These are phyloP conservation scores for Drosophila sturtevanti DNA, from an alignment of 1,140 invertebrate species.

Conservation along the genomic window DNA sequence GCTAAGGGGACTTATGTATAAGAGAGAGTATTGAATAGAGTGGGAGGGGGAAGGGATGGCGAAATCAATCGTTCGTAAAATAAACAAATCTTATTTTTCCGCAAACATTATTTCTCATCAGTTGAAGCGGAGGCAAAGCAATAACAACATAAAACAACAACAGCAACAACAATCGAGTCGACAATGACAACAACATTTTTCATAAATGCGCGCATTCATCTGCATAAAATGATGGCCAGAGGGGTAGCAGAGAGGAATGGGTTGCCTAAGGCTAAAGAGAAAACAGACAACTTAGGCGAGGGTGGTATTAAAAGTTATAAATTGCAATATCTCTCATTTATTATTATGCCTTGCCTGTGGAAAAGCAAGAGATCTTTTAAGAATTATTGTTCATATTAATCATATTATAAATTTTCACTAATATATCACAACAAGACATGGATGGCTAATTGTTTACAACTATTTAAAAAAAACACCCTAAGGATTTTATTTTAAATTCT, in stretches of 20 bases:
- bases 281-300: constrained; percentile 21
- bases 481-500: no score
- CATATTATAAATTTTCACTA: no score
- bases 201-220: constrained; percentile 79
- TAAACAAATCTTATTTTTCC: constrained; percentile 82
- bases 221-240: constrained; percentile 64
- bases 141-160: constrained; percentile 50
- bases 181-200: constrained; percentile 75
- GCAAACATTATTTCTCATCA: constrained; percentile 81
- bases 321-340: background rate
- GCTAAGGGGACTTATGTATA: no score
- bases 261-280: background rate
- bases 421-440: no score
- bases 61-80: constrained; percentile 80
- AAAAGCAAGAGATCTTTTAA: no score
- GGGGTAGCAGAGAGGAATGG: background rate
- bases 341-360: no score
- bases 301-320: background rate
- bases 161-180: constrained; percentile 41
- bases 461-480: no score
- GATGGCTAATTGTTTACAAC: no score
- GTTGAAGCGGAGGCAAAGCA: constrained; percentile 27
- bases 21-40: no score
- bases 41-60: no score
- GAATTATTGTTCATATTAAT: no score